Base-by-base conservation (phyloP, 92 coral and sea anemone genomes). In the Parazoanthus darwini region DNA sequence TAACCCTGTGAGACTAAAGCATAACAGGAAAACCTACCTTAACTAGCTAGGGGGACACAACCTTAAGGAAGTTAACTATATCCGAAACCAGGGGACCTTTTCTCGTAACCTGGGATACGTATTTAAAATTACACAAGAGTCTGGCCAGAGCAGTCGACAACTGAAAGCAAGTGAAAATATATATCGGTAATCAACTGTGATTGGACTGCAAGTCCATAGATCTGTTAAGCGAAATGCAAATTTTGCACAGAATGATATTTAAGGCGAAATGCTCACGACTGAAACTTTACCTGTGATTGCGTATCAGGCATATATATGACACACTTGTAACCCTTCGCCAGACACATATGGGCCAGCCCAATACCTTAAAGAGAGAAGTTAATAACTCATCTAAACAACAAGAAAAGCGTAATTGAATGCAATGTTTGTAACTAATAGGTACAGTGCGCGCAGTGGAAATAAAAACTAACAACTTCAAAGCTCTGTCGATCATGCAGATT, bases 301-400 rank as follows among this genome's bases (percentile, higher is more conserved):
- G 98, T 96, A 82, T 96, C 87, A 58, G 99, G 99, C 99, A 96
- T 96, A 51, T 82, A 96, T 66, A 96, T 95, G 82, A 96, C 95
- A 87, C 99, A 96, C 84, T 93, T 95, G 91, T 96, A 96, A 26
- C 99, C 99, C 75, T 94, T 95, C 20, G 99, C 96, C 82, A 96
- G 92, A 86, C 99, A 96, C 77, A 96, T 95, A 86, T 96, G 99
- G 54, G 99, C 99, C 43, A 96, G 88, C 46, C 99, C 99, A 82
- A 96, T 96, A 23, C 99, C 99, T 96, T 15, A 26, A 58, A 77
- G 70, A 88, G 13, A 51, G 79, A 46, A 80, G 35, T 18, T 39
- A 46, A 67, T 68, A 13, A 79, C 51, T 67, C 67, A 78, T 6
- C 67, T 14, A 14, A 37, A 59, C 50, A 5, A n/a, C 23, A 37